Evolutionary conservation across 1,140 invertebrate genomes (phyloP), one percentile per base, ranked within the genome.

Genomic region (Drosophila ananassae): DNA sequence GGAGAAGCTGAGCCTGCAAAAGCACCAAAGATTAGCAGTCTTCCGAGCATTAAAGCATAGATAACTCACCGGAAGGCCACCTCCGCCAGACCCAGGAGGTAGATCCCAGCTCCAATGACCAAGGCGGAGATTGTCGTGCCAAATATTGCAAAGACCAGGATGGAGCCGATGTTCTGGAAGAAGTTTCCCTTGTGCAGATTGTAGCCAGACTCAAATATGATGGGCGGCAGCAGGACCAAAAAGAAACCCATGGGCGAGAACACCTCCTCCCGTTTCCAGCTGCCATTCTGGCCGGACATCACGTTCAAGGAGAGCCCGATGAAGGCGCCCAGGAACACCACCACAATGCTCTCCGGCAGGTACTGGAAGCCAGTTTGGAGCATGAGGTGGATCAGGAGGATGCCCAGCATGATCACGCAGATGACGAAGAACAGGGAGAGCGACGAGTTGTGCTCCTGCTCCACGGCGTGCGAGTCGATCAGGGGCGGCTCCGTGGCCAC

Each of bases 171-270:
- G 90, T 99, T 99, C 93, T 99, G 98, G 92, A 99, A 99, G 90
- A 99, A 99, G 90, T 99, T 99, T 32, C 98, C 98, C 92, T 99
- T 99, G 87, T 99, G 98, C 50, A 99, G 94, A 94, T 99, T 99
- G 91, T 99, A 99, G 3, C 98, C 98, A 3, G 98, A 99, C 93
- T 99, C 98, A 94, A 99, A 99, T 77, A 99, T 99, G 47, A 99
- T 99, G 1, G 98, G 98, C 5, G 98, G 98, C n/a, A 99, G 91
- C 1, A 99, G 93, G 1, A 99, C 96, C 47, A 99, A 93, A 84
- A 99, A 99, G 91, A 99, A 99, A 8, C 98, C 97, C 50, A 98
- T 99, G 0, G 98, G 98, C 10, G 97, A 98, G 85, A 99, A 98
- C 0, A 98, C 97, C 93, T 99, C 98, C 92, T 99, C 98, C 92